These are phyloP conservation scores for Pteronura brasiliensis DNA, from an alignment of 2,113 vertebrate genomes.

Conservation along the genomic window DNA sequence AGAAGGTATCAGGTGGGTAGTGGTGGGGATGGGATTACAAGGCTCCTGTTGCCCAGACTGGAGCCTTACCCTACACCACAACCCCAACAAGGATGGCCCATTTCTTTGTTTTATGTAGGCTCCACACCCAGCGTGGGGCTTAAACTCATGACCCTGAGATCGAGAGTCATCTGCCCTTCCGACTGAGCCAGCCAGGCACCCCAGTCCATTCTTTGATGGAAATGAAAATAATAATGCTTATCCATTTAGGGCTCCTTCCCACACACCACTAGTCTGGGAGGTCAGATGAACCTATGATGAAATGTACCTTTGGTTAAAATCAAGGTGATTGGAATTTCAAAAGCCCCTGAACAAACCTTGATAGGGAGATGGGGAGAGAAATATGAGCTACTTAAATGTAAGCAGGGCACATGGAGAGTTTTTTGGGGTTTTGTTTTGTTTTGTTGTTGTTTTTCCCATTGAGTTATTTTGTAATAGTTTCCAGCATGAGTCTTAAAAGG, in stretches of 20 bases:
- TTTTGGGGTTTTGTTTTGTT: too few relatives aligned
- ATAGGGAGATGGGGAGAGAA: neutral
- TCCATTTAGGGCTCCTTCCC: neutral
- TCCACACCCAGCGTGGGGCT: neutral
- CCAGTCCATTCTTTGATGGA: neutral
- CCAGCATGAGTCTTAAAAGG: neutral
- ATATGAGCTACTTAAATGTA: neutral
- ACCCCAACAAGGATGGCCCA: accelerated
- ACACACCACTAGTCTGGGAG: neutral
- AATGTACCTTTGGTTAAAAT: neutral
- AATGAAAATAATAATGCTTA: neutral
- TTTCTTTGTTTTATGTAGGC: neutral
- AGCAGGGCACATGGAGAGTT: neutral
- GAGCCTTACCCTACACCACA: neutral
- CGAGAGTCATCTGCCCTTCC: neutral
- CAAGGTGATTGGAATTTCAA: neutral
- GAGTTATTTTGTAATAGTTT: neutral
- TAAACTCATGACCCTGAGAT: neutral
- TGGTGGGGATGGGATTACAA: neutral
- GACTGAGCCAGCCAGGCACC: neutral
- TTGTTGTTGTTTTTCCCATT: neutral
- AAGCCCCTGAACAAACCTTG: neutral
- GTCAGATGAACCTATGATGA: neutral
- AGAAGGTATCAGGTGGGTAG: too few relatives aligned
- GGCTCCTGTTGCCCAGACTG: neutral